Percentiles rank a stretch among this genome's conserved stretches.
Conservation (phyloP, 2,113 vertebrate genomes). For the Phoxinus phoxinus region DNA sequence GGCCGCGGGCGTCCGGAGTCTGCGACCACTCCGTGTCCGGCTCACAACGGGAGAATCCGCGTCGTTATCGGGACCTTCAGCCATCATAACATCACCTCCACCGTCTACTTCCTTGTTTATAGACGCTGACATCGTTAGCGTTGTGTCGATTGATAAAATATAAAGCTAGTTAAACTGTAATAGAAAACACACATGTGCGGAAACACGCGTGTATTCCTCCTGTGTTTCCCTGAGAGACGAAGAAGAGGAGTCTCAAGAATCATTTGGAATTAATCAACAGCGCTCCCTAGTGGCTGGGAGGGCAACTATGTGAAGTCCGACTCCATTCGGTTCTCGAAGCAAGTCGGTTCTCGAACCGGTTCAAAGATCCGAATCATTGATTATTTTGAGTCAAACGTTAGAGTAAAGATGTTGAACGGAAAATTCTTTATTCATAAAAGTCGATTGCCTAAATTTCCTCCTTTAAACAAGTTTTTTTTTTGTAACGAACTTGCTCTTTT, state of each 20-base stretch:
- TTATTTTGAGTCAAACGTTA: background rate
- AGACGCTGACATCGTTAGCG: background rate
- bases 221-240: background rate
- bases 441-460: too few relatives aligned
- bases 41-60: slow-evolving; percentile 54
- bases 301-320: background rate
- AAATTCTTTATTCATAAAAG: too few relatives aligned
- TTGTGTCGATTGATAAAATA: background rate
- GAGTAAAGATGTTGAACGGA: too few relatives aligned
- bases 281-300: background rate
- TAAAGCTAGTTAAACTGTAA: background rate
- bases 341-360: background rate
- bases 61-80: slow-evolving; percentile 47
- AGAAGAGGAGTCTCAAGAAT: background rate
- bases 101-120: background rate
- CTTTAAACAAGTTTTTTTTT: too few relatives aligned
- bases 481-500: too few relatives aligned
- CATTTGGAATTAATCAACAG: background rate
- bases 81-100: background rate
- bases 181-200: background rate
- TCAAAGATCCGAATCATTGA: background rate
- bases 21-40: slow-evolving; percentile 76
- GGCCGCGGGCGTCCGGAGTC: slow-evolving; percentile 62
- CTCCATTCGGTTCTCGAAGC: background rate
- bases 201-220: slow-evolving; percentile 17